Evolutionary conservation across 2,113 vertebrate species (phyloP).

Genomic region (Chlorocebus sabaeus): DNA sequence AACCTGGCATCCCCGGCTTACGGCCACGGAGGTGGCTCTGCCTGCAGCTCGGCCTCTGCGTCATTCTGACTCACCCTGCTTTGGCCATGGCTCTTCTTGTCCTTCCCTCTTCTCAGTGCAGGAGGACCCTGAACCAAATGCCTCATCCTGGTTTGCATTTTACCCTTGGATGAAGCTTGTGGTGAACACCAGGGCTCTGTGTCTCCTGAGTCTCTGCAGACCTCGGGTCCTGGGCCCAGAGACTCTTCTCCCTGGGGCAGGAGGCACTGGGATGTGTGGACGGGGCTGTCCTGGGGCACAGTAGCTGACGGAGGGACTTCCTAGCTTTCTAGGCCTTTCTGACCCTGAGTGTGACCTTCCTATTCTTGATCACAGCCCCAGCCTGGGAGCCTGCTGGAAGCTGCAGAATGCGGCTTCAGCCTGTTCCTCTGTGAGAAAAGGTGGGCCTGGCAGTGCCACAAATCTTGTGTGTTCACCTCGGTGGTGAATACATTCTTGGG

Average conservation of each 20-base stretch:
- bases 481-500: not conserved
- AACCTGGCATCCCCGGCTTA: not conserved
- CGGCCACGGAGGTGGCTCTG: too few relatives aligned
- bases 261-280: not conserved
- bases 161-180: not conserved
- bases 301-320: too few relatives aligned
- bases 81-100: not conserved
- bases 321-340: not conserved
- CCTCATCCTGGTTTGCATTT: not conserved
- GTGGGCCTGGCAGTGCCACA: not conserved
- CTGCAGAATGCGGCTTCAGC: not conserved
- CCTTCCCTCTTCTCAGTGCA: not conserved
- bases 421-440: not conserved
- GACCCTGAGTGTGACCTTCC: not conserved
- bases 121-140: not conserved
- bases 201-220: not conserved
- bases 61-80: not conserved
- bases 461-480: too few relatives aligned
- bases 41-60: not conserved
- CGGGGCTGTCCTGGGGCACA: accelerated
- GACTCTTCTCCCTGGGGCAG: not conserved
- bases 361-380: not conserved
- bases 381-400: not conserved
- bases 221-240: not conserved
- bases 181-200: not conserved